phyloP scores from a whole-genome alignment of 2,113 vertebrate species.

The Paralichthys olivaceus region DNA sequence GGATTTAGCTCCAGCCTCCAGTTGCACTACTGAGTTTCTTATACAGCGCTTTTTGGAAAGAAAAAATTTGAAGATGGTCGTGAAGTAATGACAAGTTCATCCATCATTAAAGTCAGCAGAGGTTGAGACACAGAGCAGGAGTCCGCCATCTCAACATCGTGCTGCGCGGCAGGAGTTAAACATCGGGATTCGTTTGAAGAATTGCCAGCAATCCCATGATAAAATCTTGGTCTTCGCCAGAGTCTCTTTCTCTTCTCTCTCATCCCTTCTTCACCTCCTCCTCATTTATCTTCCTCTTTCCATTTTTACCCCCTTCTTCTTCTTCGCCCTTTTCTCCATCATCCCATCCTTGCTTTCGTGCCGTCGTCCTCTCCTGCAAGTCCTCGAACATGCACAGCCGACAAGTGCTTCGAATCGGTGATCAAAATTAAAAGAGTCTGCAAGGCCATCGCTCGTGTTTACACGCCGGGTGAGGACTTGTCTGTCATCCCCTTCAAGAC shows the following conservation, averaged over 20 bases:
- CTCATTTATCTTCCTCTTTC: conserved; percentile 4
- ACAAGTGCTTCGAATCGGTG: conserved; percentile 91
- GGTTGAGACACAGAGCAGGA: conserved; percentile 73
- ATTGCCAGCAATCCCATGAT: conserved; percentile 89
- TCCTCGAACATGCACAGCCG: conserved; percentile 90
- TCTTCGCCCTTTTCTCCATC: conserved; percentile 14
- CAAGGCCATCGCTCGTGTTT: conserved; percentile 83
- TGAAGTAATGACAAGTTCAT: conserved; percentile 82
- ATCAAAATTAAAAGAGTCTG: conserved; percentile 87
- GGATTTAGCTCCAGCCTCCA: conserved; percentile 77
- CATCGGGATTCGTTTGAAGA: conserved; percentile 85
- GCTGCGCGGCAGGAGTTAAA: conserved; percentile 74
- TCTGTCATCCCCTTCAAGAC: conserved; percentile 98
- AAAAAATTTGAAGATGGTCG: conserved; percentile 60
- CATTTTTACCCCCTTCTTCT: background rate
- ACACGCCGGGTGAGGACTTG: conserved; percentile 96
- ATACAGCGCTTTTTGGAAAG: conserved; percentile 75
- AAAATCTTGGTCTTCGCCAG: conserved; percentile 73
- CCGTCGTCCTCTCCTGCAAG: conserved; percentile 78
- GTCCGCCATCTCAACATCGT: conserved; percentile 75
- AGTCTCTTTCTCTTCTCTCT: conserved; percentile 31
- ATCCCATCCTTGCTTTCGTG: conserved; percentile 76
- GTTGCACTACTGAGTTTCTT: conserved; percentile 75
- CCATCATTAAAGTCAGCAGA: conserved; percentile 77
- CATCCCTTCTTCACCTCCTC: conserved; percentile 12